Evolutionary conservation across 2,888 invertebrate species (phyloP).

Genomic region (Thecophora atra): DNA sequence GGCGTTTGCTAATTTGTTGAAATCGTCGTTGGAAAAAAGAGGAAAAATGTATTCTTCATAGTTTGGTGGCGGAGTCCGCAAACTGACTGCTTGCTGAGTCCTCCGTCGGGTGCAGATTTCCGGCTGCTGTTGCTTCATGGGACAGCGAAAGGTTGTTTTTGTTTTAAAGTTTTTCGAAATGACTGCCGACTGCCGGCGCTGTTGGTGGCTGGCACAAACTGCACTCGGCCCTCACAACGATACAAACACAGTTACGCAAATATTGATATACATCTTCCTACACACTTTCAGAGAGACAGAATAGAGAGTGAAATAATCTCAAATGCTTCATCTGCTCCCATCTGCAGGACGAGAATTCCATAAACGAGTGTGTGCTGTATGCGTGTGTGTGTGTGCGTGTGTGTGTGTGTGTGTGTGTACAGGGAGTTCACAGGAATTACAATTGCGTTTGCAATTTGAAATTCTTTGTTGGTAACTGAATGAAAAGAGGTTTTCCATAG

Average conservation of each 20-base stretch:
- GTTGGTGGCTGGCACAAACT: background rate
- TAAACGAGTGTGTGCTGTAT: background rate
- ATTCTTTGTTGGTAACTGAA: background rate
- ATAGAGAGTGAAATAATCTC: background rate
- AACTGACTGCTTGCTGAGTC: background rate
- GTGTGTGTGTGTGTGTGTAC: background rate
- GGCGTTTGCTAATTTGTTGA: conserved; percentile 16
- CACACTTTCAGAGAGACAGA: background rate
- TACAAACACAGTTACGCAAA: background rate
- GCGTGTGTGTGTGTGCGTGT: background rate
- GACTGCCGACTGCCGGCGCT: background rate
- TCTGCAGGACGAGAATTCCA: background rate
- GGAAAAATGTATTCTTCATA: conserved; percentile 14
- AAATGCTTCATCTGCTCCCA: background rate
- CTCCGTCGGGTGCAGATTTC: background rate
- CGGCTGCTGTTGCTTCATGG: background rate
- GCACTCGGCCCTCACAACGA: background rate
- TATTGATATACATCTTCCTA: background rate
- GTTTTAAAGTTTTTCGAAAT: background rate
- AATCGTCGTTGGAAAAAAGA: too few species aligned
- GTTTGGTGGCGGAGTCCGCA: background rate
- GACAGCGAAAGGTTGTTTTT: background rate
- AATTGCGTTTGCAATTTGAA: background rate
- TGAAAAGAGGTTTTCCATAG: background rate
- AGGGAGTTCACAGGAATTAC: background rate